A percentile compares a stretch with the other conserved stretches of the same genome.
phyloP scores from a whole-genome alignment of 2,113 vertebrate species.

The Neotoma lepida region DNA sequence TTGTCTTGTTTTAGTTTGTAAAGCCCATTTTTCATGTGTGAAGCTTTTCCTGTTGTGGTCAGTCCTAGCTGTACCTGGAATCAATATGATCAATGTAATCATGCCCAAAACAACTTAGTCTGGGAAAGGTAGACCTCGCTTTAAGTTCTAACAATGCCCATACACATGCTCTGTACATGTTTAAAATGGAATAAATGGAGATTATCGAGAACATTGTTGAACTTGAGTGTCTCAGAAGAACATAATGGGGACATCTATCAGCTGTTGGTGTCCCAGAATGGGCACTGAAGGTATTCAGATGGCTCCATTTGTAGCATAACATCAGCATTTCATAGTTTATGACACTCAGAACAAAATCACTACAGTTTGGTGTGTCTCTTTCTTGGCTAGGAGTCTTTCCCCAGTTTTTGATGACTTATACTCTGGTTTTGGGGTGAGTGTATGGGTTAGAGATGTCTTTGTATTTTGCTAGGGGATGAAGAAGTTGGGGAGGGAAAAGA shows the following conservation, averaged over 20 bases:
- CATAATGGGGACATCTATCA: background rate
- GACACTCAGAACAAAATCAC: background rate
- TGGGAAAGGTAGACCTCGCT: background rate
- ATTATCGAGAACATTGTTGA: slow-evolving; percentile 54
- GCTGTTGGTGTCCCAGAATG: background rate
- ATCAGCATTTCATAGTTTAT: background rate
- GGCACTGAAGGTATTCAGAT: background rate
- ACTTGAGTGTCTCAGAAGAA: slow-evolving; percentile 33
- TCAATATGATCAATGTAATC: slow-evolving; percentile 46
- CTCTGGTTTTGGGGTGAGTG: background rate
- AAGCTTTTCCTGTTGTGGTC: slow-evolving; percentile 52
- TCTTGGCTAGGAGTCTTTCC: slow-evolving; percentile 4
- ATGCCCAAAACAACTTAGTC: slow-evolving; percentile 19
- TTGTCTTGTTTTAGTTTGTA: slow-evolving; percentile 62
- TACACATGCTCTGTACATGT: slow-evolving; percentile 52
- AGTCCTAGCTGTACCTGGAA: slow-evolving; percentile 30
- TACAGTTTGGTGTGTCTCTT: background rate
- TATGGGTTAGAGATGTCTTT: background rate
- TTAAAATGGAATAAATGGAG: slow-evolving; percentile 68
- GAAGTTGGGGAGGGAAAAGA: background rate
- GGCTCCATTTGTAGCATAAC: background rate
- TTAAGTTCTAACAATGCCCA: background rate
- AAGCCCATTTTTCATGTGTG: slow-evolving; percentile 57
- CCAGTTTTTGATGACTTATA: background rate
- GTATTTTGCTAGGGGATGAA: slow-evolving; percentile 29